A percentile compares a stretch with the other conserved stretches of the same genome.
phyloP scores from a whole-genome alignment of 2,113 vertebrate species.

The Cavia porcellus region DNA sequence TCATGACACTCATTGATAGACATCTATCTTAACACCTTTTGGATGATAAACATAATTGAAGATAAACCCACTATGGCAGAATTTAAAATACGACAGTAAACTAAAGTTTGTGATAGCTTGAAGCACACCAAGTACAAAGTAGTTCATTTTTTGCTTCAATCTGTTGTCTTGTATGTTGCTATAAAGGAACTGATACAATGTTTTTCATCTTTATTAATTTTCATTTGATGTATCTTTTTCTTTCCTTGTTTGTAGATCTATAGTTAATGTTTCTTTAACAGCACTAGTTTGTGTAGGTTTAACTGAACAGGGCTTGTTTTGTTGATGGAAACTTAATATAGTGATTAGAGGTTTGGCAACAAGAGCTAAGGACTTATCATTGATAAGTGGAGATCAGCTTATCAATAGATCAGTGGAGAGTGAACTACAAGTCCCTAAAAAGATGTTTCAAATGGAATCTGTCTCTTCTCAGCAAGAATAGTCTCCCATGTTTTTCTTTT shows the following conservation, averaged over 20 bases:
- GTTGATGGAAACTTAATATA: constrained; percentile 94
- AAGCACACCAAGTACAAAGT: constrained; percentile 98
- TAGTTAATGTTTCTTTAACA: constrained; percentile 95
- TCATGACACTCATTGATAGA: constrained; percentile 99
- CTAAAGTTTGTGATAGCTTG: constrained; percentile 98
- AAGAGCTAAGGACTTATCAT: constrained; percentile 95
- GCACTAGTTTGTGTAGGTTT: constrained; percentile 94
- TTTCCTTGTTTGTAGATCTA: constrained; percentile 95
- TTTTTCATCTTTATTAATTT: constrained; percentile 96
- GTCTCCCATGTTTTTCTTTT: constrained; percentile 99
- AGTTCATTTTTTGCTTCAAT: constrained; percentile 97
- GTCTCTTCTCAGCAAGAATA: constrained; percentile 95
- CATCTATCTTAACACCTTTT: constrained; percentile 98
- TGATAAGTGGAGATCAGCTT: constrained; percentile 69
- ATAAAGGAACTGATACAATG: constrained; percentile 99
- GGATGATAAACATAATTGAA: constrained; percentile 99
- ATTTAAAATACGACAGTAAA: constrained; percentile 98
- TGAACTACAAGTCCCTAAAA: constrained; percentile 99
- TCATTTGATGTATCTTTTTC: constrained; percentile 95
- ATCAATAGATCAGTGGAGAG: constrained; percentile 89
- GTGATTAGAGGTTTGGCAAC: constrained; percentile 97
- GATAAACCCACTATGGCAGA: constrained; percentile 98
- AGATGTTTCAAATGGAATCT: constrained; percentile 96
- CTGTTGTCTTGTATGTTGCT: constrained; percentile 98
- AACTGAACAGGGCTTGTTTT: constrained; percentile 94